Conservation (phyloP, 2,113 vertebrate genomes). For the Eulacestoma nigropectus region DNA sequence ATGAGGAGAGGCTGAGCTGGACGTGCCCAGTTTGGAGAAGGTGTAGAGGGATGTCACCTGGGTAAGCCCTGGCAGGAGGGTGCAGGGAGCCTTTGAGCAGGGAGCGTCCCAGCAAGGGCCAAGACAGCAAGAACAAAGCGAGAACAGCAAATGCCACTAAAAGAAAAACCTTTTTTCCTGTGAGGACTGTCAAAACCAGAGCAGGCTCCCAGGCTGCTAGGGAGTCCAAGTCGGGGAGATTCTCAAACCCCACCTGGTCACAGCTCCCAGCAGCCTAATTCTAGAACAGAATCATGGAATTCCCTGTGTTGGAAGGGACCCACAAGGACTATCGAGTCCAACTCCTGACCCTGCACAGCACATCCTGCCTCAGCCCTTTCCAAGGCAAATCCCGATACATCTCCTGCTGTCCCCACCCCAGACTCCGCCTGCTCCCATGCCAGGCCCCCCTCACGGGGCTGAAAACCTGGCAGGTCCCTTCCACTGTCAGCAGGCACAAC, state of each 20-base stretch:
- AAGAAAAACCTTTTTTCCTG: background rate
- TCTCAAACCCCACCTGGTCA: background rate
- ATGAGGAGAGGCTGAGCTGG: background rate
- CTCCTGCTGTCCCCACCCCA: background rate
- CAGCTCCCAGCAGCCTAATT: background rate
- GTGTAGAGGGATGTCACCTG: background rate
- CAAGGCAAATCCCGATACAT: background rate
- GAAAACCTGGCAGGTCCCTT: background rate
- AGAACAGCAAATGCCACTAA: background rate
- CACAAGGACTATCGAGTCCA: background rate
- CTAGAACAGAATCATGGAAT: background rate
- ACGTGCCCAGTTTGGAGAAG: background rate
- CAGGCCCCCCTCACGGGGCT: background rate
- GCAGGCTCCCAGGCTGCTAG: background rate
- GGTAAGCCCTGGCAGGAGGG: background rate
- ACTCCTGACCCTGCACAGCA: background rate
- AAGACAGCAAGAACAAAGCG: accelerated
- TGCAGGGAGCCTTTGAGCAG: background rate
- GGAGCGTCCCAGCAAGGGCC: accelerated
- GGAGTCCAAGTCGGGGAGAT: background rate
- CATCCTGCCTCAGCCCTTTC: background rate
- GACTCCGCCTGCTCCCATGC: background rate
- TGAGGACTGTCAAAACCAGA: background rate
- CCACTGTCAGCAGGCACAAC: no score
- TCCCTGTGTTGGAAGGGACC: background rate